Evolutionary conservation across 2,797 vertebrate species (phyloP).

Genomic region (Molossus alvarezi): DNA sequence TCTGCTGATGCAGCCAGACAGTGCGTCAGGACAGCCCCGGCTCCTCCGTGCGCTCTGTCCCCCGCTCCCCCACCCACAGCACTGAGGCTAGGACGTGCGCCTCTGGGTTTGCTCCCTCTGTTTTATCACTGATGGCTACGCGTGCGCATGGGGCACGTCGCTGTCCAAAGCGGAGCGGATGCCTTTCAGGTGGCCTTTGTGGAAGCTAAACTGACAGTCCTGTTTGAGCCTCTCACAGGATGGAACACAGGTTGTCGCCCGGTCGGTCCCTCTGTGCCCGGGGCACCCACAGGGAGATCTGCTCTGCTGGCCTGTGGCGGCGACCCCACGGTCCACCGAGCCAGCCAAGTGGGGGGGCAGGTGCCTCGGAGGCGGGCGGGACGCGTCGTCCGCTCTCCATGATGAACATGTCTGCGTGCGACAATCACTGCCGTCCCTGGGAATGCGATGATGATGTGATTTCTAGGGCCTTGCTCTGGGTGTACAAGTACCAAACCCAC

Average conservation of each 20-base stretch:
- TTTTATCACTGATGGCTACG: background rate
- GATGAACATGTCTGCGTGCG: constrained; percentile 80
- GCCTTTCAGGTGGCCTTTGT: background rate
- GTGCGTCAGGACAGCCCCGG: constrained; percentile 72
- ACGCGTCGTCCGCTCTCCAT: background rate
- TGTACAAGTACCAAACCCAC: constrained; percentile 77
- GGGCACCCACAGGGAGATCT: background rate
- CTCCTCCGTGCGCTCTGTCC: constrained; percentile 42
- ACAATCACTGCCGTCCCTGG: constrained; percentile 79
- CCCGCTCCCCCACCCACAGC: background rate
- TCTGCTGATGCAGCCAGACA: constrained; percentile 79
- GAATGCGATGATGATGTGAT: constrained; percentile 82
- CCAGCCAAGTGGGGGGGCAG: no score
- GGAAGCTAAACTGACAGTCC: background rate
- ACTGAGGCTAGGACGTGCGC: background rate
- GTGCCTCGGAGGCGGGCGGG: no score
- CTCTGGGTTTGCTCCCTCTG: background rate
- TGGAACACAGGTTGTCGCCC: background rate
- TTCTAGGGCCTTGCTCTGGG: constrained; percentile 82
- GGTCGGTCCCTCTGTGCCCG: background rate
- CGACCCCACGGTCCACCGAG: no score
- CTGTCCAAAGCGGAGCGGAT: background rate
- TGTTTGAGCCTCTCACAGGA: background rate
- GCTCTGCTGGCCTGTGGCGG: background rate
- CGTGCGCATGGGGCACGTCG: background rate